phyloP scores from a whole-genome alignment of 2,797 vertebrate genomes.

The Calcarius lapponicus region DNA sequence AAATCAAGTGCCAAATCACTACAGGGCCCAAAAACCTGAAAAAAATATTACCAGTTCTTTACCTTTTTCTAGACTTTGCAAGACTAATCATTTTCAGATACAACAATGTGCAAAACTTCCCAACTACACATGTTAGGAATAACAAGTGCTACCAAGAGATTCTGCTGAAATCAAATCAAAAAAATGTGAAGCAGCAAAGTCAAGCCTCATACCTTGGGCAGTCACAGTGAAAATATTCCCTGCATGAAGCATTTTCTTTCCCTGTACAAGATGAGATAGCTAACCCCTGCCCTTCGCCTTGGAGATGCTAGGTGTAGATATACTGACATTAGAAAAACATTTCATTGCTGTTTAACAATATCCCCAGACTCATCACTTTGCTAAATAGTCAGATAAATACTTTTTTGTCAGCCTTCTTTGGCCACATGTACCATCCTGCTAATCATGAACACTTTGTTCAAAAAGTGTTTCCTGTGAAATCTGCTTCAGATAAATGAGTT shows the following conservation, averaged over 20 bases:
- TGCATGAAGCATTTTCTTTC: constrained; percentile 53
- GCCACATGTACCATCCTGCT: constrained; percentile 63
- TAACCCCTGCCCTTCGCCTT: constrained; percentile 38
- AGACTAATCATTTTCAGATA: constrained; percentile 82
- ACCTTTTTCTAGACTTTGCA: constrained; percentile 82
- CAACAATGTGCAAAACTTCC: constrained; percentile 78
- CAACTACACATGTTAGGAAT: constrained; percentile 52
- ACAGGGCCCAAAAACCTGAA: constrained; percentile 69
- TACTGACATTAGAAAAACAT: constrained; percentile 40
- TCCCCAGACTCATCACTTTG: constrained; percentile 55
- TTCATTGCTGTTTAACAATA: constrained; percentile 63
- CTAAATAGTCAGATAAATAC: constrained; percentile 70
- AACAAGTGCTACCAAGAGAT: constrained; percentile 74
- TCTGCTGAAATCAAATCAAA: constrained; percentile 55
- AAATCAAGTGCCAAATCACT: constrained; percentile 78
- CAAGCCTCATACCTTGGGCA: constrained; percentile 61
- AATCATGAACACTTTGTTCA: constrained; percentile 47
- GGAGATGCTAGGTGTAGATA: constrained; percentile 31
- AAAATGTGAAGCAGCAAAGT: constrained; percentile 55
- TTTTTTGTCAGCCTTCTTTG: constrained; percentile 67
- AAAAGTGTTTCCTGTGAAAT: constrained; percentile 77
- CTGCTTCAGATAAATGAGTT: constrained; percentile 81
- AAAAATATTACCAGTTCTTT: constrained; percentile 61
- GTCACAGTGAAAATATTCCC: constrained; percentile 68
- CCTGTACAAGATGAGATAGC: background rate